A percentile compares a stretch with the other conserved stretches of the same genome.
Evolutionary conservation across 2,113 vertebrate species (phyloP).

Genomic region (Stictonetta naevosa): DNA sequence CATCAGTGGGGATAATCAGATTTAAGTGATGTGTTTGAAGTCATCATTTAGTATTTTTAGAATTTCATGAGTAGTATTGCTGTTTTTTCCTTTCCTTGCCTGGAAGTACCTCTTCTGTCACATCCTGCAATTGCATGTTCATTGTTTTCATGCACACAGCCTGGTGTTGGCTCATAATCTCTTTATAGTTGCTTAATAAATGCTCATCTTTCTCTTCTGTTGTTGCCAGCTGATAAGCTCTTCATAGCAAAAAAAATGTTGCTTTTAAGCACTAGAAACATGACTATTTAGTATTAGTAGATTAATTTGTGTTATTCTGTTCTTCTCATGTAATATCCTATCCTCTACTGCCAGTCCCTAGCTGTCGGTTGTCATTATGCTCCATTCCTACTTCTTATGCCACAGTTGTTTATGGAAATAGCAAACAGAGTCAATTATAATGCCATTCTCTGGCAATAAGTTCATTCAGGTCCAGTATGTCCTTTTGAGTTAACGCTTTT

Average conservation of each 20-base stretch:
- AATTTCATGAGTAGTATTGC: not conserved
- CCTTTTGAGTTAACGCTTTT: not conserved
- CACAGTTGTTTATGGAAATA: not conserved
- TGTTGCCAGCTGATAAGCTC: not conserved
- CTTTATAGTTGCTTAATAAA: not conserved
- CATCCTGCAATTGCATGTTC: slow-evolving; percentile 2
- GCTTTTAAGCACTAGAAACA: not conserved
- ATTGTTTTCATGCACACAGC: not conserved
- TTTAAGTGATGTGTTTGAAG: not conserved
- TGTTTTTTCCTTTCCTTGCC: not conserved
- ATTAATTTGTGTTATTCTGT: not conserved
- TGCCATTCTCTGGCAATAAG: not conserved
- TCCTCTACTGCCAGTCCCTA: not conserved
- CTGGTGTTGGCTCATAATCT: not conserved
- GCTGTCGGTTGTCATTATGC: not conserved
- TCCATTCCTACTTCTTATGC: not conserved
- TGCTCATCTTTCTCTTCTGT: not conserved
- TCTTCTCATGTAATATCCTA: not conserved
- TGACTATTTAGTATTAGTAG: not conserved
- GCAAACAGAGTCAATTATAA: not conserved
- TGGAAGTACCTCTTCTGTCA: not conserved
- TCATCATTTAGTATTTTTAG: slow-evolving; percentile 1
- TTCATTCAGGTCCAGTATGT: not conserved
- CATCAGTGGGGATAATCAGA: not conserved
- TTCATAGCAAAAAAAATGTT: not conserved